Conservation (phyloP, 2,113 vertebrate species). For the Macquaria australasica region DNA sequence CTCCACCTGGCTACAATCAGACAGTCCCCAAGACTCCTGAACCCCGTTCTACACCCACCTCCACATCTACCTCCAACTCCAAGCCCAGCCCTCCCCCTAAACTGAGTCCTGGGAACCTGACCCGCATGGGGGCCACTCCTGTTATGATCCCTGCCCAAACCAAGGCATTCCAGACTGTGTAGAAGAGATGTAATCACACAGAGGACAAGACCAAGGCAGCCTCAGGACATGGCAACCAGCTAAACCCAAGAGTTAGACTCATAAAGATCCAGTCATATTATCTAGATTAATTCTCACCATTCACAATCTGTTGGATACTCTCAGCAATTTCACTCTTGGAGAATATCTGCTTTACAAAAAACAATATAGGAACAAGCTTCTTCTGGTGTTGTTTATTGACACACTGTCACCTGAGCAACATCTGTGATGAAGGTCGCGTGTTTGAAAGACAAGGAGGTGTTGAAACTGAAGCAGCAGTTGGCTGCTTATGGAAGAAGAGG, state of each 20-base stretch:
- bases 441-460: not conserved
- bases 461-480: not conserved
- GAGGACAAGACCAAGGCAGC: constrained; percentile 19
- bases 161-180: constrained; percentile 91
- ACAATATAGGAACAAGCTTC: not conserved
- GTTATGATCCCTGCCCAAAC: constrained; percentile 88
- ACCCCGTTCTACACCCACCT: constrained; percentile 43
- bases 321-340: constrained; percentile 15
- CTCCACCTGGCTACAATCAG: constrained; percentile 73
- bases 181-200: constrained; percentile 36
- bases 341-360: constrained; percentile 19
- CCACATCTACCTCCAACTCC: constrained; percentile 53
- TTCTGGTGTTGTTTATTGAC: not conserved
- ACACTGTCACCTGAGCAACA: constrained; percentile 5
- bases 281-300: constrained; percentile 2
- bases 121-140: constrained; percentile 82
- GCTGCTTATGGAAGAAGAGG: not conserved
- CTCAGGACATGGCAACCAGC: constrained; percentile 41
- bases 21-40: constrained; percentile 76
- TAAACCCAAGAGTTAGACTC: constrained; percentile 20
- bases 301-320: not conserved
- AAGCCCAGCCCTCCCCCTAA: constrained; percentile 65
- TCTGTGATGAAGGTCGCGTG: not conserved
- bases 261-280: constrained; percentile 7
- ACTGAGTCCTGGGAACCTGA: constrained; percentile 77